These are phyloP conservation scores for Helicolenus hilgendorfi DNA, from an alignment of 2,797 vertebrate species.

Conservation along the genomic window DNA sequence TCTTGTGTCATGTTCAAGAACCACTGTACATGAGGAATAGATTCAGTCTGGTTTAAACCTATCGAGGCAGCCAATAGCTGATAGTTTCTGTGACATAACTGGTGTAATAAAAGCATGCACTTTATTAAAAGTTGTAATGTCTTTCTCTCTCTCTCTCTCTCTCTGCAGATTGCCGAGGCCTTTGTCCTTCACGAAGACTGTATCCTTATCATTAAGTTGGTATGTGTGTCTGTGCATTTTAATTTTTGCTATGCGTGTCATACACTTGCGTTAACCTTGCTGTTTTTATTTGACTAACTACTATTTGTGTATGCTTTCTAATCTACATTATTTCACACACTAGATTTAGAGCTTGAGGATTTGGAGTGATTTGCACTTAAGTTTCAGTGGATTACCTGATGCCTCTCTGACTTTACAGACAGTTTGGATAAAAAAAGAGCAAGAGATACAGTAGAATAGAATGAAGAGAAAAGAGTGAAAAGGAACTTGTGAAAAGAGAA, in stretches of 20 bases:
- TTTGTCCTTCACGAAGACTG: constrained; percentile 96
- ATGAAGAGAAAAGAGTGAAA: not conserved
- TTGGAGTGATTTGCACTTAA: not conserved
- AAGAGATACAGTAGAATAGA: not conserved
- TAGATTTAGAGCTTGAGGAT: not conserved
- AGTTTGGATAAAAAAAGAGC: not conserved
- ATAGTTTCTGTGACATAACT: not conserved
- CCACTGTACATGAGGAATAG: not conserved
- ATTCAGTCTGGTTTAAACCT: constrained; percentile 18
- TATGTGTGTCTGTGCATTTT: not conserved
- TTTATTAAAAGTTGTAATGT: constrained; percentile 18
- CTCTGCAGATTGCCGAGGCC: constrained; percentile 94
- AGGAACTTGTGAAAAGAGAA: not conserved
- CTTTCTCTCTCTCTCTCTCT: constrained; percentile 22
- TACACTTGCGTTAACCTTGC: not conserved
- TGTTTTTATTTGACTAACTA: not conserved
- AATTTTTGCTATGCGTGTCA: not conserved
- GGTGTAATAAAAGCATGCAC: constrained; percentile 5
- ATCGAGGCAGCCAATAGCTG: not conserved
- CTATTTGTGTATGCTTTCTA: not conserved
- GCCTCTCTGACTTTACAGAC: not conserved
- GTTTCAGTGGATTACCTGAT: not conserved
- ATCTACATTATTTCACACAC: not conserved
- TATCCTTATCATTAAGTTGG: constrained; percentile 92
- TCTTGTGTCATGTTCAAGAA: not conserved